phyloP scores from a whole-genome alignment of 2,113 vertebrate genomes.

The Apteryx mantelli region DNA sequence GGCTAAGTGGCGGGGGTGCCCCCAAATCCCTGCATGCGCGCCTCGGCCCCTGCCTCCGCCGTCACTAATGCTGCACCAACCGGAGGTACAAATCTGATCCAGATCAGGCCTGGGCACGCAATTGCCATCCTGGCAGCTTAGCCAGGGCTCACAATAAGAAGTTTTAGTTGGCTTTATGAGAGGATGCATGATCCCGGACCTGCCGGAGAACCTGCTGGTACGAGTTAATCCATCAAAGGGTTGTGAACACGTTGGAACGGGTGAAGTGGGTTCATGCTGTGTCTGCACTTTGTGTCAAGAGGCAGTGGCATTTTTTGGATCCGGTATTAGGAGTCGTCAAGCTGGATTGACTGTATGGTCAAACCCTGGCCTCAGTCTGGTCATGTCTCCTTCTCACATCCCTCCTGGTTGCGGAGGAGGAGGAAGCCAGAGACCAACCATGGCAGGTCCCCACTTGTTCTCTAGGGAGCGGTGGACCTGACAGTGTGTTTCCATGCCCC shows the following conservation, averaged over 20 bases:
- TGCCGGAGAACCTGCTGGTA: background rate
- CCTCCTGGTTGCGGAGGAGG: too few species aligned
- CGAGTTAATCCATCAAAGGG: background rate
- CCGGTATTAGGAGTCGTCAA: background rate
- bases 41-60: background rate
- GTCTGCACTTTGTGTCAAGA: background rate
- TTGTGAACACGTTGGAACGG: accelerated
- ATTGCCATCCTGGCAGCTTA: accelerated
- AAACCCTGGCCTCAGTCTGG: background rate
- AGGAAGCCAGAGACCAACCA: background rate
- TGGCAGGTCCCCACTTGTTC: background rate
- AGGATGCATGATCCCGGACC: accelerated
- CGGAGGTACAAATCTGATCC: background rate
- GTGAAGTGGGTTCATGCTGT: background rate
- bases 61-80: background rate
- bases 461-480: too few species aligned
- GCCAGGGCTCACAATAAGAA: accelerated
- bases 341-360: background rate
- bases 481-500: background rate
- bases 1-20: background rate
- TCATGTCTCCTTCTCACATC: background rate
- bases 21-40: background rate
- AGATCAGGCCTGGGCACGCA: background rate
- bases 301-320: background rate
- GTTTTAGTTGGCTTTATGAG: background rate